These are phyloP conservation scores for Struthio camelus DNA, from an alignment of 2,113 vertebrate genomes.

Conservation along the genomic window DNA sequence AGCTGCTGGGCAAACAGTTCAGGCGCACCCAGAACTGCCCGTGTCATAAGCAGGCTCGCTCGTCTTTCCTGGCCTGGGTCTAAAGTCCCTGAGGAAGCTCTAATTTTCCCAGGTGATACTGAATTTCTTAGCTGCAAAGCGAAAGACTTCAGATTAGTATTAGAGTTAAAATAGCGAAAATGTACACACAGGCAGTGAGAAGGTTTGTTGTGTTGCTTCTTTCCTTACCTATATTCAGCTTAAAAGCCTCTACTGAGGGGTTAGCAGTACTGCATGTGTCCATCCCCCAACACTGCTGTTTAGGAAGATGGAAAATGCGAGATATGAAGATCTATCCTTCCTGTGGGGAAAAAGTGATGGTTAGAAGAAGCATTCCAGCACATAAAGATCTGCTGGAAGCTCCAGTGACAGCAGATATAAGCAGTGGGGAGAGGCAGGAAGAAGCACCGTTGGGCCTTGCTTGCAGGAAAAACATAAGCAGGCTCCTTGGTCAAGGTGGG, in stretches of 20 bases:
- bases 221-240: background rate
- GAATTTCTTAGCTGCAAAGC: background rate
- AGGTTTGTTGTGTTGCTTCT: background rate
- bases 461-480: background rate
- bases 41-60: background rate
- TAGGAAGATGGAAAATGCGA: background rate
- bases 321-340: background rate
- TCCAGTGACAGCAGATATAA: background rate
- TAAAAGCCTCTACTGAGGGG: background rate
- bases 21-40: background rate
- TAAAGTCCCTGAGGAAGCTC: background rate
- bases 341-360: background rate
- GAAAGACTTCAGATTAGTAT: background rate
- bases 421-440: background rate
- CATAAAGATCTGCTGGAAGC: background rate
- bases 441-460: background rate
- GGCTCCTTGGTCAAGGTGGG: background rate
- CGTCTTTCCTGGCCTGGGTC: background rate
- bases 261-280: background rate
- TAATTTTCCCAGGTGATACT: background rate
- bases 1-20: background rate
- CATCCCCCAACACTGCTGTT: background rate
- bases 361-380: background rate
- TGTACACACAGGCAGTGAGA: background rate
- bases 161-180: background rate